Evolutionary conservation across 2,888 invertebrate species (phyloP), one percentile per base, ranked within the genome.

Genomic region (Stratiomys singularior): DNA sequence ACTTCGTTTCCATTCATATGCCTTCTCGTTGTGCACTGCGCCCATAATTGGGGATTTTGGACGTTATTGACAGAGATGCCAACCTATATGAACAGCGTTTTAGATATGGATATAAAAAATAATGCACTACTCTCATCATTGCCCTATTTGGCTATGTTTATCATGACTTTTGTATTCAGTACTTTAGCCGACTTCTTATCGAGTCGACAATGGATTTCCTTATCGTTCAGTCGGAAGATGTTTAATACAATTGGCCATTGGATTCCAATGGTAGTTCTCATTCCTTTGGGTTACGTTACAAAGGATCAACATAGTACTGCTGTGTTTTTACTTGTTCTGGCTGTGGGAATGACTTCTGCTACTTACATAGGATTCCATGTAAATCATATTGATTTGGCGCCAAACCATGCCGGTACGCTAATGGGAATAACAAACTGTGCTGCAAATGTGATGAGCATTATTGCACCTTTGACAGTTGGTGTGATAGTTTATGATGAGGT

Each of bases 371-470:
- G 93, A 0, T 92, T 91, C 82, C 89, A 92, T 92, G 88, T 88
- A 93, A 94, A 93, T 78, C 93, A 93, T 83, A 92, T 94, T 81
- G 94, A 94, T 86, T 87, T 94, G 60, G 92, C 94, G 3, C 93
- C 94, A 0, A 93, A 92, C 84, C 93, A 92, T 84, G 92, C 94
- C 7, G 94, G 94, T 25, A 91, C 92, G 0, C 85, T 94, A 81
- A 93, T 94, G 93, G 94, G 94, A 1, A 90, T 94, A 81, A 93
- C 93, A 0, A 94, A 94, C 83, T 91, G 91, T 4, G 86, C 89
- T 5, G 91, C 92, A 0, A 93, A 92, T 82, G 87, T 93, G 18
- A 91, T 92, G 83, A 92, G 93, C 37, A 91, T 94, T 79, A 85
- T 93, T 80, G 93, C 93, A 0, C 94, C 94, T 0, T 85, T 93